phyloP scores from a whole-genome alignment of 2,113 vertebrate species.

The Rhea pennata region DNA sequence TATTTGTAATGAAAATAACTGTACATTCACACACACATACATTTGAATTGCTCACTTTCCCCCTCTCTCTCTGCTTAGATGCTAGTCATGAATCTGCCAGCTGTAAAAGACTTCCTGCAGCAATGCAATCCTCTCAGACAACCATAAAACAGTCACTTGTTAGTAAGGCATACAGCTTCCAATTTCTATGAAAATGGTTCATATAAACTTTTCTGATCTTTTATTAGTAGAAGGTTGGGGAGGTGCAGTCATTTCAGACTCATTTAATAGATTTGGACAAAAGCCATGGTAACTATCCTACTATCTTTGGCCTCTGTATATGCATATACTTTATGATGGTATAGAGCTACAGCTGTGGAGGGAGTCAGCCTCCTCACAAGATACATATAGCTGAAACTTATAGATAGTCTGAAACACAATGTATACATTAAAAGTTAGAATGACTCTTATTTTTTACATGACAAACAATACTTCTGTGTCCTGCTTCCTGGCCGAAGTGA shows the following conservation, averaged over 20 bases:
- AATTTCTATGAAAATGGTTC: background rate
- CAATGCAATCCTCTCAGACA: background rate
- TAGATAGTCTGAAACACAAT: background rate
- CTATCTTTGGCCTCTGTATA: background rate
- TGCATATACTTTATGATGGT: background rate
- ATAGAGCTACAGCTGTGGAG: background rate
- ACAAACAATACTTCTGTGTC: background rate
- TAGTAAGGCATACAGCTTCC: background rate
- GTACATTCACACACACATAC: background rate
- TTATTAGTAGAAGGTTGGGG: rapidly evolving
- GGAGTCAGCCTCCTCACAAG: background rate
- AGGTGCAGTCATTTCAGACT: background rate
- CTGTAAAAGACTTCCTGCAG: background rate
- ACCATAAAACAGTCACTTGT: background rate
- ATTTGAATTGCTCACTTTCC: background rate
- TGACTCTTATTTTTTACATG: background rate
- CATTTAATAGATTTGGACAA: background rate
- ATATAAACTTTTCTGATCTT: background rate
- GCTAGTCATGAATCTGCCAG: background rate
- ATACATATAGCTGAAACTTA: background rate
- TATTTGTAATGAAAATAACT: background rate
- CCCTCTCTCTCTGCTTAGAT: background rate
- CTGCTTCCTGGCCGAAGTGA: background rate
- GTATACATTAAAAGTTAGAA: background rate
- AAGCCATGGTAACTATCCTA: background rate